Evolutionary conservation across 2,888 invertebrate species (phyloP).

Genomic region (Pseudeuparius sepicola): DNA sequence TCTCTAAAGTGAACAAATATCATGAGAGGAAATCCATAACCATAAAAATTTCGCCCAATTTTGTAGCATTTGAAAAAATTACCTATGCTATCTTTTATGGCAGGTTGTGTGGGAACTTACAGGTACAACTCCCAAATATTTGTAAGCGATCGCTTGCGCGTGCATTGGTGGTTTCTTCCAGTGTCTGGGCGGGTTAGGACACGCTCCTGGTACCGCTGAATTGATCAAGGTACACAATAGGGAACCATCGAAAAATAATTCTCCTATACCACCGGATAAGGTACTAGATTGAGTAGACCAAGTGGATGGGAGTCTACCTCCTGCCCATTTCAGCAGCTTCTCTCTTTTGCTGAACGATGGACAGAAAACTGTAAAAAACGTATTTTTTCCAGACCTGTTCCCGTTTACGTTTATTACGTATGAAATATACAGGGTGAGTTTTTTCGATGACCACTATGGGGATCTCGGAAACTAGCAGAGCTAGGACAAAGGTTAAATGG

Average conservation of each 20-base stretch:
- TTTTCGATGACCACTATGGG: too few species aligned
- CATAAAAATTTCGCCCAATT: too few species aligned
- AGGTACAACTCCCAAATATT: slow-evolving; percentile 50
- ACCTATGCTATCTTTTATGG: too few species aligned
- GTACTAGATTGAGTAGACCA: slow-evolving; percentile 29
- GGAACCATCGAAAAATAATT: slow-evolving; percentile 49
- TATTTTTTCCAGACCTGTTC: too few species aligned
- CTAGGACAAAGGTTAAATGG: too few species aligned
- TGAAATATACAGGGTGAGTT: too few species aligned
- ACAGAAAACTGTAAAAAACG: slow-evolving; percentile 31
- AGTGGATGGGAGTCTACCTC: slow-evolving; percentile 27
- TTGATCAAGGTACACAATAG: slow-evolving; percentile 50
- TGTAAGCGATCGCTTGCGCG: slow-evolving; percentile 50
- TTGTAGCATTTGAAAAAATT: too few species aligned
- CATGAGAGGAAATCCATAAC: too few species aligned
- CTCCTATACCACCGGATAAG: slow-evolving; percentile 41
- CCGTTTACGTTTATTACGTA: too few species aligned
- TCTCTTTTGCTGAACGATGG: slow-evolving; percentile 34
- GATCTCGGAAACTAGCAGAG: too few species aligned
- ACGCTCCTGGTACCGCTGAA: slow-evolving; percentile 49
- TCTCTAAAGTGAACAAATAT: too few species aligned
- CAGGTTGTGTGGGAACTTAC: too few species aligned
- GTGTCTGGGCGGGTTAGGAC: slow-evolving; percentile 44
- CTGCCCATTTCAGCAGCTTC: slow-evolving; percentile 34
- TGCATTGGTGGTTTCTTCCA: slow-evolving; percentile 42